A percentile compares a stretch with the other conserved stretches of the same genome.
These are phyloP conservation scores for Pholis gunnellus DNA, from an alignment of 2,113 vertebrate species.

Conservation along the genomic window DNA sequence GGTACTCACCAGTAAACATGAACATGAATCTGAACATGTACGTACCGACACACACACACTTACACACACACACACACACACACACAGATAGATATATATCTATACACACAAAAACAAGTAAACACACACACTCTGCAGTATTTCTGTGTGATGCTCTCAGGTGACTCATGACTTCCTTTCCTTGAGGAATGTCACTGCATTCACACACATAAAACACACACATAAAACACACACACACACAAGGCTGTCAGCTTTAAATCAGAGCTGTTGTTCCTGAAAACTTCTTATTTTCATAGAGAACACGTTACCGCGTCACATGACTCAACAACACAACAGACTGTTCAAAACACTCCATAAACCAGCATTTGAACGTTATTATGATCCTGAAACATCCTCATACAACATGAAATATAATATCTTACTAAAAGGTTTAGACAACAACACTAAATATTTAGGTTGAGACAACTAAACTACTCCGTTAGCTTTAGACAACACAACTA, in stretches of 20 bases:
- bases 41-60: not conserved
- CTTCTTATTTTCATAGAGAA: not conserved
- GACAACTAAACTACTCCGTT: no score
- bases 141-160: slow-evolving; percentile 38
- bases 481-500: no score
- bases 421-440: no score
- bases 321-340: no score
- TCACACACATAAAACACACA: not conserved
- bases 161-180: slow-evolving; percentile 57
- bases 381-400: no score
- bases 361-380: no score
- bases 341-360: no score
- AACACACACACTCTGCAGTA: not conserved
- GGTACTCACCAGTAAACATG: not conserved
- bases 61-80: no score
- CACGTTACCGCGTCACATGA: no score
- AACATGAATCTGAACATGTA: slow-evolving; percentile 32
- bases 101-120: not conserved
- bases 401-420: no score
- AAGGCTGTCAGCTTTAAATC: slow-evolving; percentile 9
- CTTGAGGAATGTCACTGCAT: slow-evolving; percentile 22
- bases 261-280: slow-evolving; percentile 17
- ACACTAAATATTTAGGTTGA: no score
- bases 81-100: slow-evolving; percentile 30
- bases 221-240: not conserved